Conservation (phyloP, 2,113 vertebrate species). For the Myodes glareolus region DNA sequence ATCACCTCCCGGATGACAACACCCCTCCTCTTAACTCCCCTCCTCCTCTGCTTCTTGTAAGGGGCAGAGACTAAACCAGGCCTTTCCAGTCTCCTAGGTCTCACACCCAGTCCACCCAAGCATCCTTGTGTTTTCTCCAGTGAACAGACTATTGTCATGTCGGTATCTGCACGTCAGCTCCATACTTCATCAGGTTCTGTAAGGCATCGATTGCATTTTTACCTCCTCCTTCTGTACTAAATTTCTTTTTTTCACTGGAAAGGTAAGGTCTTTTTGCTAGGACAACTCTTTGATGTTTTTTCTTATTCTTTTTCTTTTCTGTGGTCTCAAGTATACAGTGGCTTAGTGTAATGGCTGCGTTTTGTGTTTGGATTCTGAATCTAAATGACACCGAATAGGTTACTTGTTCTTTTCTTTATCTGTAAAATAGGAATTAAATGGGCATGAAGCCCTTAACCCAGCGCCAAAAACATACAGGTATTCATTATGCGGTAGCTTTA, state of each 20-base stretch:
- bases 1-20: not conserved
- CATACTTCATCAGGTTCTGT: too few relatives aligned
- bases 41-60: too few relatives aligned
- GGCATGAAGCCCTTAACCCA: not conserved
- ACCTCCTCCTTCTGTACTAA: not conserved
- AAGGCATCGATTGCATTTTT: not conserved
- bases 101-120: not conserved
- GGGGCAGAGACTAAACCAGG: not conserved
- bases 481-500: not conserved
- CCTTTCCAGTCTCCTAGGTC: too few relatives aligned
- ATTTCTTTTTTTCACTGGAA: not conserved
- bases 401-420: not conserved
- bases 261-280: not conserved
- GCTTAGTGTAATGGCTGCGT: not conserved
- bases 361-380: constrained; percentile 9
- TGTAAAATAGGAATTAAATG: not conserved
- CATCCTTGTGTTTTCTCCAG: not conserved
- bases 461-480: not conserved
- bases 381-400: not conserved
- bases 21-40: not conserved
- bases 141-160: not conserved
- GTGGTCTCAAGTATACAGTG: not conserved
- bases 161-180: not conserved
- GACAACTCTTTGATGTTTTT: not conserved
- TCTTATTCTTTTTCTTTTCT: not conserved